Conservation (phyloP, 1,140 invertebrate species). For the Drosophila lacteicornis region DNA sequence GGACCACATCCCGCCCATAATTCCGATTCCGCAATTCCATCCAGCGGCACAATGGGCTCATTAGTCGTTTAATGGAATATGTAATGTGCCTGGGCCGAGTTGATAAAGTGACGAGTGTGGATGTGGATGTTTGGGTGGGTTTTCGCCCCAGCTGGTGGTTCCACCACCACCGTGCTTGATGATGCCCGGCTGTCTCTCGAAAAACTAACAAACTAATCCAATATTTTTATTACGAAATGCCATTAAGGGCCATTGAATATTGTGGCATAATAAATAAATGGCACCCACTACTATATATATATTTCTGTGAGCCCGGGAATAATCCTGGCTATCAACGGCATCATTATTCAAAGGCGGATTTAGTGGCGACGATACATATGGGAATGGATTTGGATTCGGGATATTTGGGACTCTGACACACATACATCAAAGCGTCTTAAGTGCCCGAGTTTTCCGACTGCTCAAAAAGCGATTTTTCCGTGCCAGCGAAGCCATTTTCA, state of each 20-base stretch:
- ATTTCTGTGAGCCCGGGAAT: constrained; percentile 30
- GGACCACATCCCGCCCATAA: constrained; percentile 34
- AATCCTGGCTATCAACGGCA: constrained; percentile 80
- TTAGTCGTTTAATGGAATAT: constrained; percentile 82
- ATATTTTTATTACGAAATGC: constrained; percentile 84
- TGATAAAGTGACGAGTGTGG: constrained; percentile 71
- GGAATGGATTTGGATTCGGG: constrained; percentile 1
- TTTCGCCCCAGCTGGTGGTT: neutral
- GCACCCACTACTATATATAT: constrained; percentile 22
- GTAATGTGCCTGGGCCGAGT: constrained; percentile 57
- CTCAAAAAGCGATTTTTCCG: constrained; percentile 68
- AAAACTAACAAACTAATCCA: constrained; percentile 82
- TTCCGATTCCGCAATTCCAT: neutral
- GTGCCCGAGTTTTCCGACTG: constrained; percentile 37
- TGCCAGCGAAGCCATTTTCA: constrained; percentile 24
- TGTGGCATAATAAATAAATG: constrained; percentile 83
- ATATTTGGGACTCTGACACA: constrained; percentile 36
- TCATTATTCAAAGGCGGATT: constrained; percentile 82
- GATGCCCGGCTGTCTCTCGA: constrained; percentile 32
- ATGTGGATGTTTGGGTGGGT: constrained; percentile 21
- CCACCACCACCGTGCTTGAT: constrained; percentile 40
- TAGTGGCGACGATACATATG: constrained; percentile 51
- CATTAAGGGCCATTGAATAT: constrained; percentile 84
- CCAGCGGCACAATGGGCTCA: constrained; percentile 69
- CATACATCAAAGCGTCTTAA: constrained; percentile 80